A percentile compares a stretch with the other conserved stretches of the same genome.
These are phyloP conservation scores for Podiceps cristatus DNA, from an alignment of 2,113 vertebrate species.

Conservation along the genomic window DNA sequence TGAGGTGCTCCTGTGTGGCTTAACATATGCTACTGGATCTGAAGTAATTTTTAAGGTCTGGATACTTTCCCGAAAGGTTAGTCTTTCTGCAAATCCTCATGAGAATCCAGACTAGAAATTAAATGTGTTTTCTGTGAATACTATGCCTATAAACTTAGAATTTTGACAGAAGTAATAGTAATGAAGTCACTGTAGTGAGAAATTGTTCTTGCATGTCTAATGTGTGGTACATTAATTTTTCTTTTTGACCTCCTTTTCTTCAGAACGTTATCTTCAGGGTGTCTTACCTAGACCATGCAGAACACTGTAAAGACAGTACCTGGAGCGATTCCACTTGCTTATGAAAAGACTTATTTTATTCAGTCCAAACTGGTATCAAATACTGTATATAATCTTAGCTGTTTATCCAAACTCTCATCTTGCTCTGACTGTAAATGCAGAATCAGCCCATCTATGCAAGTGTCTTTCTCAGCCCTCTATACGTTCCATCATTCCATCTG, in stretches of 20 bases:
- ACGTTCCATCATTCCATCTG: background rate
- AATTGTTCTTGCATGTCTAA: background rate
- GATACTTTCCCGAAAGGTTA: background rate
- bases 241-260: background rate
- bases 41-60: background rate
- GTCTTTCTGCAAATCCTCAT: background rate
- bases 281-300: background rate
- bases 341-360: background rate
- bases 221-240: background rate
- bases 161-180: background rate
- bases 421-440: background rate
- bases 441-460: background rate
- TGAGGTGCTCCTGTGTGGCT: background rate
- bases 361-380: background rate
- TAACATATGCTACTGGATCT: background rate
- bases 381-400: background rate
- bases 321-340: background rate
- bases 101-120: background rate
- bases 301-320: background rate
- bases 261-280: background rate
- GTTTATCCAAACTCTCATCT: background rate
- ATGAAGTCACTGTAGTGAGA: background rate
- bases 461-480: background rate
- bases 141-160: background rate
- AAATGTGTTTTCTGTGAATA: background rate